Base-by-base conservation (phyloP, 2,113 vertebrate genomes). In the Morone saxatilis region DNA sequence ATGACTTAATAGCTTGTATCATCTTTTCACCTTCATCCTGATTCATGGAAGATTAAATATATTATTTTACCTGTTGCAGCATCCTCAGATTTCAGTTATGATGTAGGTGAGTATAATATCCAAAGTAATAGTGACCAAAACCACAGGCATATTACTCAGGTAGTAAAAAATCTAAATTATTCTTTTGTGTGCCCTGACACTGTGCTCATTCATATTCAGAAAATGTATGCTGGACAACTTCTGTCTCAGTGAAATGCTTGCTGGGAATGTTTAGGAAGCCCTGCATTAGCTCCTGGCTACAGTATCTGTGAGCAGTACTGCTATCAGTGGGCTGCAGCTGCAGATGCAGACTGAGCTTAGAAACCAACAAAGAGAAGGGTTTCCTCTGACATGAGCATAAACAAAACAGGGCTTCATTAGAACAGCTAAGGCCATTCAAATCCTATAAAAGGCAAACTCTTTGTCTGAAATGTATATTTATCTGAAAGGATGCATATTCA, bases 291-390 rank as follows among this genome's bases (percentile, higher is more conserved):
- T 77, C 25, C 75, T 67, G 51, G 75, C 63, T 78, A 38, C 53
- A 68, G 41, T 14, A 20, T 48, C 41, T 48, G 63, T 36, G 47
- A 57, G 62, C 16, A 36, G 51, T 6, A 1, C n/a, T 67, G 65
- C 76, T 69, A 78, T 69, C 76, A 78, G 62, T n/a, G 63, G 20
- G 43, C 53, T 59, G 75, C 75, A 77, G 74, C 50, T 47, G 40
- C 62, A 72, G 22, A 7, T 5, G 41, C 40, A 68, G 12, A 59
- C 75, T 7, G 63, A 59, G 75, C 40, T 48, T 13, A 78, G 63
- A 59, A 16, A 68, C 7, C 41, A 59, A 68, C 75, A 76, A 76
- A 66, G 74, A 76, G 3, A 22, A 45, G 74, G 73, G 31, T 66
- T 76, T 66, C 61, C 50, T 76, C 62, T 66, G 40, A 67, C 61